Percentiles rank a stretch among this genome's conserved stretches.
These are phyloP conservation scores for Polia nebulosa DNA, from an alignment of 2,888 invertebrate genomes.

Conservation along the genomic window DNA sequence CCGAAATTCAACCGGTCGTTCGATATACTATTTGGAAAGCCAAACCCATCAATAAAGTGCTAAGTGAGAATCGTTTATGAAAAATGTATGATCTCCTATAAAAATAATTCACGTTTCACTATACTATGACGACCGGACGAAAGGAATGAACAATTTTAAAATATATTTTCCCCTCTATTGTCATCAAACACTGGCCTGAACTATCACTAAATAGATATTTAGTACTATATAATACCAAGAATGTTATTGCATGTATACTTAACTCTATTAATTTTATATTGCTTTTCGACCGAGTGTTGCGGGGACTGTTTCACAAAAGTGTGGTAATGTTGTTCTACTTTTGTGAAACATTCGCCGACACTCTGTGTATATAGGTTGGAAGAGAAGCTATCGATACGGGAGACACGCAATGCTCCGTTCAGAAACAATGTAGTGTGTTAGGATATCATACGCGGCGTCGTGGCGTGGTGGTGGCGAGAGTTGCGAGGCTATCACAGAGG, in stretches of 20 bases:
- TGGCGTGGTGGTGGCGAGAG: slow-evolving; percentile 32
- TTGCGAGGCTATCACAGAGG: slow-evolving; percentile 70
- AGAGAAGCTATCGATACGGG: slow-evolving; percentile 52
- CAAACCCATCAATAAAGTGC: slow-evolving; percentile 38
- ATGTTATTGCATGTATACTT: slow-evolving; percentile 71
- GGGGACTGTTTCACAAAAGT: slow-evolving; percentile 67
- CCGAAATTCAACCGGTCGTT: slow-evolving; percentile 47
- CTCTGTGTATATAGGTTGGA: slow-evolving; percentile 51
- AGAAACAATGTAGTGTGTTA: slow-evolving; percentile 34
- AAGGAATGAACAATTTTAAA: slow-evolving; percentile 58
- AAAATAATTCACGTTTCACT: slow-evolving; percentile 64
- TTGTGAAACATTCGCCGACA: slow-evolving; percentile 68
- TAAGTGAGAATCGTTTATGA: slow-evolving; percentile 36
- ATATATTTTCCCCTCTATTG: slow-evolving; percentile 70
- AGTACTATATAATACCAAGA: slow-evolving; percentile 70
- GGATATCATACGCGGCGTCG: slow-evolving; percentile 41
- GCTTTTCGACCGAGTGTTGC: slow-evolving; percentile 64
- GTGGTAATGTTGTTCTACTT: slow-evolving; percentile 44
- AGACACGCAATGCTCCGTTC: slow-evolving; percentile 53
- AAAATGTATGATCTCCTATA: slow-evolving; percentile 60
- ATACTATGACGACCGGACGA: slow-evolving; percentile 56
- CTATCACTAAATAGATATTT: slow-evolving; percentile 79
- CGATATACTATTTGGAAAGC: slow-evolving; percentile 29
- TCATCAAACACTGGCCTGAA: slow-evolving; percentile 84
- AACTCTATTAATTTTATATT: slow-evolving; percentile 64